These are phyloP conservation scores for Araneus ventricosus DNA, from an alignment of 1,140 invertebrate genomes.

Conservation along the genomic window DNA sequence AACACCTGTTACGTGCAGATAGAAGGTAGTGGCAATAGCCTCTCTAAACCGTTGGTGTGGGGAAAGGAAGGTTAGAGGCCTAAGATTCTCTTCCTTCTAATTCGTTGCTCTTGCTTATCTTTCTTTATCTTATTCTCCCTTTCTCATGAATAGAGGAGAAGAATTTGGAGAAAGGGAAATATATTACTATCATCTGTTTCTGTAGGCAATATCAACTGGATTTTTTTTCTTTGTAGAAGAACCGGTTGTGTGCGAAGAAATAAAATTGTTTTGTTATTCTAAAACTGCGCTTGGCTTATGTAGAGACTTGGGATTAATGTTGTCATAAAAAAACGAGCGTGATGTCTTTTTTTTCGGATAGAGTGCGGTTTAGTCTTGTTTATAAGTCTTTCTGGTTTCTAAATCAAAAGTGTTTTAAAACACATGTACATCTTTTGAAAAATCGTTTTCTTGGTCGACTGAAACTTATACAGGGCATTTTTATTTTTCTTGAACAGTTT, in stretches of 20 bases:
- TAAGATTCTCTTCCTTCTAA: conserved; percentile 48
- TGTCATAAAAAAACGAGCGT: too few species aligned
- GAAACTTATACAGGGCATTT: too few species aligned
- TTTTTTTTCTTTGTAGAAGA: conserved; percentile 1
- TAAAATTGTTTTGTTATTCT: conserved; percentile 26
- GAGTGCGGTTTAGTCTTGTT: too few species aligned
- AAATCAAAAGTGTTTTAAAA: too few species aligned
- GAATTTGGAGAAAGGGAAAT: conserved; percentile 27
- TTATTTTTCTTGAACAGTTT: too few species aligned
- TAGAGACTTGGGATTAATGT: not conserved
- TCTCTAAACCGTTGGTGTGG: conserved; percentile 57
- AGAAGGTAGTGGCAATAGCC: conserved; percentile 63
- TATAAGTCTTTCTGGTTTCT: too few species aligned
- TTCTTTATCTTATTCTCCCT: conserved; percentile 39
- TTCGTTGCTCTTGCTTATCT: conserved; percentile 68
- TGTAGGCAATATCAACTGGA: conserved; percentile 22
- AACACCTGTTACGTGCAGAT: conserved; percentile 68
- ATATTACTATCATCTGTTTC: conserved; percentile 34
- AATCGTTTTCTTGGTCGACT: too few species aligned
- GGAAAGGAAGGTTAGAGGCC: conserved; percentile 62
- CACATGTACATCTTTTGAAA: too few species aligned
- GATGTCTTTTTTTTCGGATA: too few species aligned
- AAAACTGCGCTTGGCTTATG: not conserved
- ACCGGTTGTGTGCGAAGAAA: not conserved
- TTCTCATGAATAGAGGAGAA: conserved; percentile 32